Base-by-base conservation (phyloP, 2,113 vertebrate genomes). In the Potamarius usumacintae region DNA sequence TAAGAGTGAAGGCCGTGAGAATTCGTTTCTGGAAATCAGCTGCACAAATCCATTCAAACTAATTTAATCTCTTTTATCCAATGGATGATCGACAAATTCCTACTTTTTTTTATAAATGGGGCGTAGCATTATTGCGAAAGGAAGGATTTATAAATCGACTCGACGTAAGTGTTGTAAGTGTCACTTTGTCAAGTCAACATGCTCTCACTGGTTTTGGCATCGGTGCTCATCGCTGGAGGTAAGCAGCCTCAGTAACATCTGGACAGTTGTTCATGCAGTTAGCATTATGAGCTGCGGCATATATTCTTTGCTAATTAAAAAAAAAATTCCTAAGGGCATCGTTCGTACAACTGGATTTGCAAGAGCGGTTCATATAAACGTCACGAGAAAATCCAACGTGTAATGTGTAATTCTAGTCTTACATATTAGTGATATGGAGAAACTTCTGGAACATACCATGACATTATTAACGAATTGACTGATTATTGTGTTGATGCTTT, bases 161-260 rank as follows among this genome's bases (percentile, higher is more conserved):
- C 78, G 83, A 85, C 82, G 79, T 76, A 25, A 79, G 80, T 7
- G 34, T 63, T 81, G 42, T 0, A 4, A 42, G 42, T 42, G 42
- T 42, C 42, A 42, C 42, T 42, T 42, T 42, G 42, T 92, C 85
- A 91, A 93, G 85, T 93, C 94, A 94, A 92, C 92, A 95, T 96
- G 95, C 93, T 96, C 86, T 90, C 93, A 63, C 86, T 95, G 69
- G 90, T 96, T 92, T 90, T 96, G 93, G 94, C 94, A 91, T 95
- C 94, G 69, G 92, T 94, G 91, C 88, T 96, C 93, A 92, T 96
- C 69, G 95, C 95, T 92, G 82, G 93, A 87, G 94, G 95, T 96
- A 95, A 95, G 94, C 93, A 71, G 86, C 91, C 92, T 92, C 67
- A 80, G 3, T 42, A 42, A 67, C 83, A 83, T 10, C 18, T 81